Evolutionary conservation across 2,797 vertebrate species (phyloP).

Genomic region (Apogon talboti): DNA sequence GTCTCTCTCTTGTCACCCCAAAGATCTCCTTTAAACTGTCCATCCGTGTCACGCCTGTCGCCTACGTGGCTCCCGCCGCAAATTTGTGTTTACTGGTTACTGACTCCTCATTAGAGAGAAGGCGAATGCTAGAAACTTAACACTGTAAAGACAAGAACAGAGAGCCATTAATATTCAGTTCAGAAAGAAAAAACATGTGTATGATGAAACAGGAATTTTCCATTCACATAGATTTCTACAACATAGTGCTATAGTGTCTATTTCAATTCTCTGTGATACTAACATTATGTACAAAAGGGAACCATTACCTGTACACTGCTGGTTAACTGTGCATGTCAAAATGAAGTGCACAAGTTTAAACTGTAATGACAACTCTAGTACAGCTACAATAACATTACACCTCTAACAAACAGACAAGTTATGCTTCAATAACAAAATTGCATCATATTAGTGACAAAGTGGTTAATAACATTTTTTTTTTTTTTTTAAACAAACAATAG

Average conservation of each 20-base stretch:
- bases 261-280: slow-evolving; percentile 35
- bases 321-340: slow-evolving; percentile 83
- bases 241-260: slow-evolving; percentile 30
- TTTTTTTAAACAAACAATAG: slow-evolving; percentile 42
- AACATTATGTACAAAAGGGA: slow-evolving; percentile 60
- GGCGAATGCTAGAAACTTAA: slow-evolving; percentile 88
- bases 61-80: slow-evolving; percentile 76
- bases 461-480: slow-evolving; percentile 28
- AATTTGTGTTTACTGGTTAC: slow-evolving; percentile 84
- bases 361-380: slow-evolving; percentile 42
- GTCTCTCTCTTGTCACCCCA: slow-evolving; percentile 78
- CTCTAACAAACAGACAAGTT: slow-evolving; percentile 40
- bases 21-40: slow-evolving; percentile 77
- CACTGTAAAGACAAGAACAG: slow-evolving; percentile 86
- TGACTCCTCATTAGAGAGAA: slow-evolving; percentile 83
- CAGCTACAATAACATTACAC: slow-evolving; percentile 44
- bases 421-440: slow-evolving; percentile 10
- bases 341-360: slow-evolving; percentile 70
- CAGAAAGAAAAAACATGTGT: slow-evolving; percentile 23
- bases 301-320: slow-evolving; percentile 84
- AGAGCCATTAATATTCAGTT: slow-evolving; percentile 66
- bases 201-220: slow-evolving; percentile 26
- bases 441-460: slow-evolving; percentile 7
- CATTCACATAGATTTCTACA: slow-evolving; percentile 43
- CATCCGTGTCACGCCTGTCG: slow-evolving; percentile 75